Percentiles rank a stretch among this genome's conserved stretches.
phyloP scores from a whole-genome alignment of 1,140 invertebrate genomes.

The Maniola jurtina region DNA sequence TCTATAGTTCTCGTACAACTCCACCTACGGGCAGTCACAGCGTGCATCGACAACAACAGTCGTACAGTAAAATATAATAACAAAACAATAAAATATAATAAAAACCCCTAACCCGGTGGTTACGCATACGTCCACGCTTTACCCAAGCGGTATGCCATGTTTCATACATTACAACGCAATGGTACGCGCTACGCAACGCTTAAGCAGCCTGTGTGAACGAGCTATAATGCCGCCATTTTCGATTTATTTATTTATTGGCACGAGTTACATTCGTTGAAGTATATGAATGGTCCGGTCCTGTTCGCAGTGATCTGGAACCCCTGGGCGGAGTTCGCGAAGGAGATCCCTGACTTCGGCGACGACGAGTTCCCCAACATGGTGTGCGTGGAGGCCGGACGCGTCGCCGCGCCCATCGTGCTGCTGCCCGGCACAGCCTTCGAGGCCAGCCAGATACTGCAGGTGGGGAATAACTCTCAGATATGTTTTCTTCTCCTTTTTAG shows the following conservation, averaged over 20 bases:
- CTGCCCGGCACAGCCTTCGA: conserved; percentile 92
- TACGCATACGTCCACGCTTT: too few relatives aligned
- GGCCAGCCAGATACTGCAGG: conserved; percentile 88
- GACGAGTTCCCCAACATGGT: conserved; percentile 97
- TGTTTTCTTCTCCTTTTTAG: neutral
- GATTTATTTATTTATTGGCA: neutral
- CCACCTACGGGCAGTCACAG: too few relatives aligned
- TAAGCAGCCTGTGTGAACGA: too few relatives aligned
- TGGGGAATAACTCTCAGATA: conserved; percentile 11
- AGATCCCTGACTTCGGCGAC: conserved; percentile 95
- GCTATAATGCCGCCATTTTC: too few relatives aligned
- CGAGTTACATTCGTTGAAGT: neutral
- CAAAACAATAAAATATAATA: too few relatives aligned
- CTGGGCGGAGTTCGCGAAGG: conserved; percentile 94
- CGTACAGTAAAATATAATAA: too few relatives aligned
- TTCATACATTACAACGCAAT: too few relatives aligned
- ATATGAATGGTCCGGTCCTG: neutral
- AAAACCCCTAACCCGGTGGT: too few relatives aligned
- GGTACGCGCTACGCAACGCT: too few relatives aligned
- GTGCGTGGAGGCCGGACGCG: conserved; percentile 95
- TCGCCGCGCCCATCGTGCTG: conserved; percentile 90
- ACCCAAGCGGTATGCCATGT: too few relatives aligned
- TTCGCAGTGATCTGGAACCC: conserved; percentile 95
- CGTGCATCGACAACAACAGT: too few relatives aligned
- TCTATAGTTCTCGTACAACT: too few relatives aligned